phyloP scores from a whole-genome alignment of 1,140 invertebrate species.

The Zaprionus gabonicus region DNA sequence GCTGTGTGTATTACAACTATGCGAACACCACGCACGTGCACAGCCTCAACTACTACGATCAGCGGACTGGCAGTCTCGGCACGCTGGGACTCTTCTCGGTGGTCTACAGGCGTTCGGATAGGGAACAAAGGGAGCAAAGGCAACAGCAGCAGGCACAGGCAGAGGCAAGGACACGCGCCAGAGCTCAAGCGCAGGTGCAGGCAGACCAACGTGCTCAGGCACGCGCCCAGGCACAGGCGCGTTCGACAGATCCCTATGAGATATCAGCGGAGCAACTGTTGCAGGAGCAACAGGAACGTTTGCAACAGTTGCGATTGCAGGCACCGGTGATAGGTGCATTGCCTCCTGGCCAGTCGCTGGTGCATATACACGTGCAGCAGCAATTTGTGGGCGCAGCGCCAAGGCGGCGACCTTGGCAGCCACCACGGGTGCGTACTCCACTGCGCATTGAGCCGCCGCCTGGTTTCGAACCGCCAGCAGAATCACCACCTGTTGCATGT shows the following conservation, averaged over 20 bases:
- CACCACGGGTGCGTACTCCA: background rate
- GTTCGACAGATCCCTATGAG: too few species aligned
- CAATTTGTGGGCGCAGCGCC: too few species aligned
- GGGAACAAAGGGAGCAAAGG: background rate
- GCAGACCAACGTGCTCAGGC: too few species aligned
- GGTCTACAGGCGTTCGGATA: conserved; percentile 18
- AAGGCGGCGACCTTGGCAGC: background rate
- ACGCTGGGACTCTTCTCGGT: conserved; percentile 46
- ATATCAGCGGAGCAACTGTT: background rate
- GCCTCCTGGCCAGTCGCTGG: background rate
- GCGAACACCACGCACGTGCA: conserved; percentile 30
- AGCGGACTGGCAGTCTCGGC: conserved; percentile 12
- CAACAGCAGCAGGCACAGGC: too few species aligned
- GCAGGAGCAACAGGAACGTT: background rate
- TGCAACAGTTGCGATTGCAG: background rate
- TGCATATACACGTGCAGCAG: background rate
- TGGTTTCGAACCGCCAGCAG: background rate
- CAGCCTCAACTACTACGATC: conserved; percentile 46
- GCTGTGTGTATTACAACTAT: conserved; percentile 45
- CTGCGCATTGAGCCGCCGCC: background rate
- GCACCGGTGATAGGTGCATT: background rate
- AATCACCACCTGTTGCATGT: background rate
- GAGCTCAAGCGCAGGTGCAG: background rate
- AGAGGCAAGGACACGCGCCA: too few species aligned
- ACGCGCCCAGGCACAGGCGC: too few species aligned